Conservation (phyloP, 2,888 invertebrate species). For the Latrodectus hesperus region DNA sequence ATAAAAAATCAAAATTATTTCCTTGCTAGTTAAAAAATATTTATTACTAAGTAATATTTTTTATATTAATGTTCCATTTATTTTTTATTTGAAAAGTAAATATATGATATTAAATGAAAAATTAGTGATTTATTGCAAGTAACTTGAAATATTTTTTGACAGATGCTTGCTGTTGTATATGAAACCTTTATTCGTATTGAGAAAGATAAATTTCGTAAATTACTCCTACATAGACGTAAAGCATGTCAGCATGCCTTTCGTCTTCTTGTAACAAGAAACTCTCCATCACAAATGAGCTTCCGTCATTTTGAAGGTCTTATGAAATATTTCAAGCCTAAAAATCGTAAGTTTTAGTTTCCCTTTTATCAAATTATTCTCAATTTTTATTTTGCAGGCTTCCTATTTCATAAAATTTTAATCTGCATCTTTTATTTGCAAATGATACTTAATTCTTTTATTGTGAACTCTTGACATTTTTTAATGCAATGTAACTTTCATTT, state of each 20-base stretch:
- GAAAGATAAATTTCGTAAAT: slow-evolving; percentile 87
- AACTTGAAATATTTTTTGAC: slow-evolving; percentile 49
- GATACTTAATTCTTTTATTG: neutral
- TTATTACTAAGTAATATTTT: too few species aligned
- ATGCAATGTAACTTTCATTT: neutral
- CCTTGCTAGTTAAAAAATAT: too few species aligned
- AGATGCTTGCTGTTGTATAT: slow-evolving; percentile 93
- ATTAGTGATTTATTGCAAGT: too few species aligned
- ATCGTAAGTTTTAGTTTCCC: slow-evolving; percentile 76
- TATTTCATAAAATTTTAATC: too few species aligned
- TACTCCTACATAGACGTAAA: slow-evolving; percentile 86
- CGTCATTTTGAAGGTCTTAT: slow-evolving; percentile 87
- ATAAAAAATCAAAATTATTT: too few species aligned
- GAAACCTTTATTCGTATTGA: slow-evolving; percentile 91
- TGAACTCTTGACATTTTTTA: neutral
- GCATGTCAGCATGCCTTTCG: slow-evolving; percentile 88
- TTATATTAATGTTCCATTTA: too few species aligned
- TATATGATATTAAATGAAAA: too few species aligned
- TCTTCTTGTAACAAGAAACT: slow-evolving; percentile 85
- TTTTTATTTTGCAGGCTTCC: too few species aligned
- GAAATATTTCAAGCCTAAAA: slow-evolving; percentile 85
- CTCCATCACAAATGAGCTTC: slow-evolving; percentile 80
- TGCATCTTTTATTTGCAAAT: neutral
- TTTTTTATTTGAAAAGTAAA: too few species aligned
- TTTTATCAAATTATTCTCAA: too few species aligned